Conservation (phyloP, 1,140 invertebrate species). For the Dufourea novaeangliae region DNA sequence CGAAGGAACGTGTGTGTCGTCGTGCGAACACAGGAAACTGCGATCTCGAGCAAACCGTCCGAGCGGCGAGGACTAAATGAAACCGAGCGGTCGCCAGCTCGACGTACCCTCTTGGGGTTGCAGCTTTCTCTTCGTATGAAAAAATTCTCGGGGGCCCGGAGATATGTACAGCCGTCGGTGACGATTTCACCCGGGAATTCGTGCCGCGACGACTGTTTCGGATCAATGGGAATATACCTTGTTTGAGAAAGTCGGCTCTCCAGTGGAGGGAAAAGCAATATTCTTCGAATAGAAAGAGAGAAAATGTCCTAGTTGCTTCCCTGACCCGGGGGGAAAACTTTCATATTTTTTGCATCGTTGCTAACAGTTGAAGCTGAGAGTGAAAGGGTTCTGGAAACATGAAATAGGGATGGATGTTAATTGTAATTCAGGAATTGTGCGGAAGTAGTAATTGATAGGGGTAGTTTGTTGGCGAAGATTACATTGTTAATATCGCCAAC, state of each 20-base stretch:
- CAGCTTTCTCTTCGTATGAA: slow-evolving; percentile 60
- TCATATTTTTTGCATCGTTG: background rate
- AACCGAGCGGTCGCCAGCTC: background rate
- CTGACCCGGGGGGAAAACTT: background rate
- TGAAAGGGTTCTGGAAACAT: no score
- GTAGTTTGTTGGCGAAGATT: no score
- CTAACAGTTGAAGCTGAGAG: no score
- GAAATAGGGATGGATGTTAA: no score
- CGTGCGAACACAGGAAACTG: background rate
- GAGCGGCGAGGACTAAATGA: slow-evolving; percentile 38
- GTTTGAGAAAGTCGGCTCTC: slow-evolving; percentile 18
- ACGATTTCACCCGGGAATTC: slow-evolving; percentile 45
- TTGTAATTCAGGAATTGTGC: no score
- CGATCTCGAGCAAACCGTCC: slow-evolving; percentile 1
- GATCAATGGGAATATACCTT: slow-evolving; percentile 3
- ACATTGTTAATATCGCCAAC: no score
- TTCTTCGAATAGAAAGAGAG: background rate
- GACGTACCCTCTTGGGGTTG: slow-evolving; percentile 3
- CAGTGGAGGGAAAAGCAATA: background rate
- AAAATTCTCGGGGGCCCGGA: slow-evolving; percentile 31
- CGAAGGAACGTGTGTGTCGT: slow-evolving; percentile 1
- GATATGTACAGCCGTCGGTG: slow-evolving; percentile 7
- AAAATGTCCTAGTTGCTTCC: background rate
- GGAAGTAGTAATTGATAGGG: no score
- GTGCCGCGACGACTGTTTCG: background rate